Evolutionary conservation across 1,140 invertebrate species (phyloP).

Genomic region (Pomacea maculata): DNA sequence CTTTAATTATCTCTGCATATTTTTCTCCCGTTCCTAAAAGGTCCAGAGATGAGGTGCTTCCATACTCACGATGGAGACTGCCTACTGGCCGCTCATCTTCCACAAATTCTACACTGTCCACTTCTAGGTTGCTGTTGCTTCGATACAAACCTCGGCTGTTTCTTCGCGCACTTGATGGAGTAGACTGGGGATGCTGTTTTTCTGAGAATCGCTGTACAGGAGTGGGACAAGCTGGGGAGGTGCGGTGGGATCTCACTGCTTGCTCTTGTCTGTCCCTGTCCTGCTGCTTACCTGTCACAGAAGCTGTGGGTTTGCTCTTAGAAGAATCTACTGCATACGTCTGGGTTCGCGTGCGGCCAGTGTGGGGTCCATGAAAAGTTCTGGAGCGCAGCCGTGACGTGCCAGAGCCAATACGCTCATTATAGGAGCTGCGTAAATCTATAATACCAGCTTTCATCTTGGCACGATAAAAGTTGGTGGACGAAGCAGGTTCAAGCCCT

Average conservation of each 20-base stretch:
- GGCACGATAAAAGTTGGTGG: conserved; percentile 38
- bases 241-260: conserved; percentile 7
- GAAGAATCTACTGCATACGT: conserved; percentile 26
- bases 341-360: conserved; percentile 26
- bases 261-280: conserved; percentile 6
- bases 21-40: conserved; percentile 72
- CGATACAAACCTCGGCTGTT: conserved; percentile 66
- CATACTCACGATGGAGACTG: conserved; percentile 69
- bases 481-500: conserved; percentile 30
- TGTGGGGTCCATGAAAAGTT: conserved; percentile 33
- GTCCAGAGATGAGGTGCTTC: conserved; percentile 76
- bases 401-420: conserved; percentile 31
- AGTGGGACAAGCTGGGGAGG: conserved; percentile 15
- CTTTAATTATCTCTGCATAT: conserved; percentile 83
- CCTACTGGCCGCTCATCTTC: conserved; percentile 44
- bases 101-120: conserved; percentile 68
- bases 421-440: conserved; percentile 41
- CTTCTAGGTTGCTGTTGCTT: conserved; percentile 76
- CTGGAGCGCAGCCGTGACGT: conserved; percentile 19
- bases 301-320: conserved; percentile 7
- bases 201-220: conserved; percentile 1
- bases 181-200: neutral
- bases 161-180: conserved; percentile 27
- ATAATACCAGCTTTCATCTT: conserved; percentile 41
- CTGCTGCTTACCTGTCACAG: conserved; percentile 11